Percentiles rank a stretch among this genome's conserved stretches.
These are phyloP conservation scores for Polymixis lichenea DNA, from an alignment of 2,888 invertebrate genomes.

Conservation along the genomic window DNA sequence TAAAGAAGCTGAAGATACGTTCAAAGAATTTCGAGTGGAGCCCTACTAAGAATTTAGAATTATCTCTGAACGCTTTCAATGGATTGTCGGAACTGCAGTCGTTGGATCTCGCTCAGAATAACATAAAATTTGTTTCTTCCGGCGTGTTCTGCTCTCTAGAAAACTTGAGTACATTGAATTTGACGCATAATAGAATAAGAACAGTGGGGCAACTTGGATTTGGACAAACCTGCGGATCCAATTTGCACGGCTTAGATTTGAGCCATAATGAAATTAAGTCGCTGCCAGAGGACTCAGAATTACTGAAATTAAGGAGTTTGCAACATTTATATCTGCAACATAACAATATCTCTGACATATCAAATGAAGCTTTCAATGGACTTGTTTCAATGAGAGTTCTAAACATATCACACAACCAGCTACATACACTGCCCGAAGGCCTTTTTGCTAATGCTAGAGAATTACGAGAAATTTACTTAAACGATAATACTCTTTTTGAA, in stretches of 20 bases:
- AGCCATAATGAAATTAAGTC: conserved; percentile 95
- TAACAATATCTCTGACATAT: conserved; percentile 95
- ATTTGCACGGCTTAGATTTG: conserved; percentile 94
- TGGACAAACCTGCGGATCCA: conserved; percentile 91
- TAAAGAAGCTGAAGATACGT: conserved; percentile 94
- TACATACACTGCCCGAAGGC: conserved; percentile 95
- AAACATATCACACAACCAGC: conserved; percentile 96
- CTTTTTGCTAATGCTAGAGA: conserved; percentile 95
- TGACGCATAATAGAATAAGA: conserved; percentile 95
- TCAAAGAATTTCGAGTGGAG: conserved; percentile 96
- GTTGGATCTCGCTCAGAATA: conserved; percentile 95
- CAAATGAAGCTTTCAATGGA: conserved; percentile 94
- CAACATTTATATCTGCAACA: conserved; percentile 95
- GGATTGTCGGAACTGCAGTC: conserved; percentile 95
- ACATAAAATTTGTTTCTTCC: conserved; percentile 95
- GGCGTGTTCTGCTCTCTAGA: conserved; percentile 95
- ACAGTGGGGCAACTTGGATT: conserved; percentile 95
- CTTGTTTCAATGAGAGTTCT: conserved; percentile 94
- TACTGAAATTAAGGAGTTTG: conserved; percentile 94
- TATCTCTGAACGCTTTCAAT: conserved; percentile 93
- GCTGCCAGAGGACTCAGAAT: conserved; percentile 93
- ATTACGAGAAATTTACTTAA: conserved; percentile 95
- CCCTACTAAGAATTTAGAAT: conserved; percentile 93
- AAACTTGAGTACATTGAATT: conserved; percentile 95
- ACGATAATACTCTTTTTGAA: conserved; percentile 96